These are phyloP conservation scores for Spisula subtruncata DNA, from an alignment of 2,888 invertebrate species.

Conservation along the genomic window DNA sequence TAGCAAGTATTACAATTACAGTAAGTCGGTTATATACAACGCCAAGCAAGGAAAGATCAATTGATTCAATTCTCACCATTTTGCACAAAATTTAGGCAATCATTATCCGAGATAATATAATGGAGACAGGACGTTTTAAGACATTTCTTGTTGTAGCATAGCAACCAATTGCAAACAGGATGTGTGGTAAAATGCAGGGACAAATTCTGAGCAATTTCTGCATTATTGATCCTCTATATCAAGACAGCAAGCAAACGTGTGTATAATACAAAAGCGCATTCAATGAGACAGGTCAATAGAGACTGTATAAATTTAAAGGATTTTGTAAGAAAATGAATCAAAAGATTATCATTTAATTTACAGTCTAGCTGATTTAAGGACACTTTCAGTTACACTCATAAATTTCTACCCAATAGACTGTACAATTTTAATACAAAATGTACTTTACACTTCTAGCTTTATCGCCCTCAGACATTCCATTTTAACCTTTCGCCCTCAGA, in stretches of 20 bases:
- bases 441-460: too few relatives aligned
- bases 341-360: too few relatives aligned
- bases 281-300: neutral
- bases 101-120: neutral
- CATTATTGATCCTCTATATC: neutral
- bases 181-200: neutral
- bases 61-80: neutral
- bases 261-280: neutral
- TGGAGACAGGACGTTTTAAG: conserved; percentile 11
- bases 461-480: too few relatives aligned
- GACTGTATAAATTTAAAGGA: neutral
- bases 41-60: neutral
- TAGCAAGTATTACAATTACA: neutral
- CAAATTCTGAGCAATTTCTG: conserved; percentile 2
- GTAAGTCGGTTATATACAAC: too few relatives aligned
- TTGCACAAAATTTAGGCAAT: neutral
- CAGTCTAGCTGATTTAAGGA: too few relatives aligned
- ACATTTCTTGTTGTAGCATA: conserved; percentile 12
- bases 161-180: conserved; percentile 9
- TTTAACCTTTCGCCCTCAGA: too few relatives aligned
- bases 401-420: too few relatives aligned
- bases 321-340: too few relatives aligned
- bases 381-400: too few relatives aligned
- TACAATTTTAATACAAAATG: too few relatives aligned
- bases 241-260: neutral